A percentile compares a stretch with the other conserved stretches of the same genome.
Evolutionary conservation across 2,113 vertebrate genomes (phyloP).

Genomic region (Pardalotus punctatus): DNA sequence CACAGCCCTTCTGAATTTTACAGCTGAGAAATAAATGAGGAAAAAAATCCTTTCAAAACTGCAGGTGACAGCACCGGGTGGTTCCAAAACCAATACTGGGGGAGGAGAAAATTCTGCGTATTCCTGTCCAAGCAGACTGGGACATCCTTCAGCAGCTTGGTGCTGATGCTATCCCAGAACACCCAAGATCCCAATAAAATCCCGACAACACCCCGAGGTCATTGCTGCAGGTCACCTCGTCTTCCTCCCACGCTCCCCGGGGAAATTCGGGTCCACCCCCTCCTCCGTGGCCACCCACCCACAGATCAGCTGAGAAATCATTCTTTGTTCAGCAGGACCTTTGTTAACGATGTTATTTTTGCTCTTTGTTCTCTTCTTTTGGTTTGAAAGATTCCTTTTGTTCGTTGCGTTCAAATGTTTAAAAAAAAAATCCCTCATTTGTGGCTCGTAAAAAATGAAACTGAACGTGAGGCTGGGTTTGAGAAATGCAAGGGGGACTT

Average conservation of each 20-base stretch:
- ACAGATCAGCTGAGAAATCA: conserved; percentile 58
- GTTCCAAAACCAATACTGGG: background rate
- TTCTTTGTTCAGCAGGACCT: background rate
- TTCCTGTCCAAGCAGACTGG: background rate
- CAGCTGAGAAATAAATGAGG: background rate
- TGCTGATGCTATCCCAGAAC: background rate
- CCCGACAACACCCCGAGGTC: background rate
- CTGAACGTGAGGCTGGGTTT: background rate
- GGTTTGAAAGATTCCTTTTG: background rate
- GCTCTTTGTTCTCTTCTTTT: background rate
- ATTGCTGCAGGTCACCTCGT: background rate
- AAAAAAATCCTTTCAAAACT: background rate
- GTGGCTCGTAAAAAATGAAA: background rate
- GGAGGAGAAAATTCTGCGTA: background rate
- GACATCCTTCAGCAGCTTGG: background rate
- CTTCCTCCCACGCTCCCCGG: background rate
- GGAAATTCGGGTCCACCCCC: background rate
- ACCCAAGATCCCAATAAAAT: conserved; percentile 4
- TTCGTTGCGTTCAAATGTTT: background rate
- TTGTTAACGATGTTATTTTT: background rate
- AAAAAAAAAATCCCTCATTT: background rate
- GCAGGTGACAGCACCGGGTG: rapidly evolving
- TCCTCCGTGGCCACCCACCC: conserved; percentile 32
- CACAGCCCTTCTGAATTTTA: background rate
- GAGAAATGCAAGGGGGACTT: background rate